These are phyloP conservation scores for Mergus octosetaceus DNA, from an alignment of 2,797 vertebrate species.

Conservation along the genomic window DNA sequence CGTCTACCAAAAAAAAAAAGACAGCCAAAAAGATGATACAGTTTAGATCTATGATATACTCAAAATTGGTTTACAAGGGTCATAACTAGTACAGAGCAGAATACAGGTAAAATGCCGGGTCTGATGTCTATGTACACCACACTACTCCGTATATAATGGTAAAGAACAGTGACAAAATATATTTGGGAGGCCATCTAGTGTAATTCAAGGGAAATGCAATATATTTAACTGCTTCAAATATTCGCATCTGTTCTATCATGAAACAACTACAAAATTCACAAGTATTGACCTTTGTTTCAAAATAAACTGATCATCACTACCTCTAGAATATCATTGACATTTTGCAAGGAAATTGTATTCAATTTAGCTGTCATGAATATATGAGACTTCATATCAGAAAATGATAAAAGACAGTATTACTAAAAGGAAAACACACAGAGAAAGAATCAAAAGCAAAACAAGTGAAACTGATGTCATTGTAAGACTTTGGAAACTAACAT, in stretches of 20 bases:
- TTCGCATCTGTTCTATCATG: background rate
- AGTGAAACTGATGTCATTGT: background rate
- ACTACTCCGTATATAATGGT: background rate
- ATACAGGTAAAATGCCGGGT: background rate
- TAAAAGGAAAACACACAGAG: background rate
- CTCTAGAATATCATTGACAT: background rate
- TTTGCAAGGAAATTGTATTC: constrained; percentile 1
- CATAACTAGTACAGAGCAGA: background rate
- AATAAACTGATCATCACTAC: background rate
- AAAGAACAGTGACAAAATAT: background rate
- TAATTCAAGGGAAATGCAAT: background rate
- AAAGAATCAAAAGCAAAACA: background rate
- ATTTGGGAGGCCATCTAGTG: constrained; percentile 49
- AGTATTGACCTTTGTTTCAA: background rate
- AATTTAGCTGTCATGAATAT: constrained; percentile 5
- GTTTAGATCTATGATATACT: background rate
- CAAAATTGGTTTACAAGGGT: background rate
- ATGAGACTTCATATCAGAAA: background rate
- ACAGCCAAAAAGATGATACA: background rate
- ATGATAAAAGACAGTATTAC: background rate
- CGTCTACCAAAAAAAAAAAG: background rate
- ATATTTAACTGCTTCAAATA: background rate
- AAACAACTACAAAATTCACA: background rate
- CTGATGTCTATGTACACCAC: background rate
- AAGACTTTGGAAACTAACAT: background rate